phyloP scores from a whole-genome alignment of 2,113 vertebrate genomes.

The Monarcha castaneiventris region DNA sequence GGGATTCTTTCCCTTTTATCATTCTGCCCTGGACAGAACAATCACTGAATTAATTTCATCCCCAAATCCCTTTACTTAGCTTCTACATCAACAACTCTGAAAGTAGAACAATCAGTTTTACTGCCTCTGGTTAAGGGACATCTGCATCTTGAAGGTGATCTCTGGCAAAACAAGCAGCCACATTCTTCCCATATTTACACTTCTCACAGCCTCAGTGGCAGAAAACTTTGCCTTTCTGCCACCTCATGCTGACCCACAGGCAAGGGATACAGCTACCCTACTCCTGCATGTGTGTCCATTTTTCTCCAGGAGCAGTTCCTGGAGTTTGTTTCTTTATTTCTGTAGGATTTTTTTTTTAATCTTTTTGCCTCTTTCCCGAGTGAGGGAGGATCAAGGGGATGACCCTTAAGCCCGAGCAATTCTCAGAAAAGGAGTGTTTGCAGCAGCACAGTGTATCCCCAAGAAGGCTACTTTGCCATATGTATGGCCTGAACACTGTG shows the following conservation, averaged over 20 bases:
- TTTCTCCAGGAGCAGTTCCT: background rate
- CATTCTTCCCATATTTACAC: background rate
- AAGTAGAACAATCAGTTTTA: background rate
- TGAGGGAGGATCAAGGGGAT: background rate
- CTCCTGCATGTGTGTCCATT: background rate
- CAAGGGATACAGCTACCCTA: background rate
- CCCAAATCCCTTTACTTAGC: conserved; percentile 9
- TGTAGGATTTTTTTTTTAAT: background rate
- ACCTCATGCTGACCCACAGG: background rate
- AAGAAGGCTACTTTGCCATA: background rate
- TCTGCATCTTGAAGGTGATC: background rate
- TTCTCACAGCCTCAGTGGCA: background rate
- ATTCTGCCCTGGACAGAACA: background rate
- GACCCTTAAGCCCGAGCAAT: background rate
- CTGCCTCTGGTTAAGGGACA: background rate
- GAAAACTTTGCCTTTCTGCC: background rate
- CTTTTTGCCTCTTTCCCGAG: background rate
- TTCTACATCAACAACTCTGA: background rate
- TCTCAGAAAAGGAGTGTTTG: background rate
- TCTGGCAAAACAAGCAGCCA: background rate
- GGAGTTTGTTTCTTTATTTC: background rate
- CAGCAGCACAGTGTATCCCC: background rate
- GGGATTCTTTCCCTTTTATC: background rate
- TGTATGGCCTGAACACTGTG: background rate
- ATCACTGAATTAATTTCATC: conserved; percentile 2